Evolutionary conservation across 2,797 vertebrate species (phyloP).

Genomic region (Rhyacichthys aspro): DNA sequence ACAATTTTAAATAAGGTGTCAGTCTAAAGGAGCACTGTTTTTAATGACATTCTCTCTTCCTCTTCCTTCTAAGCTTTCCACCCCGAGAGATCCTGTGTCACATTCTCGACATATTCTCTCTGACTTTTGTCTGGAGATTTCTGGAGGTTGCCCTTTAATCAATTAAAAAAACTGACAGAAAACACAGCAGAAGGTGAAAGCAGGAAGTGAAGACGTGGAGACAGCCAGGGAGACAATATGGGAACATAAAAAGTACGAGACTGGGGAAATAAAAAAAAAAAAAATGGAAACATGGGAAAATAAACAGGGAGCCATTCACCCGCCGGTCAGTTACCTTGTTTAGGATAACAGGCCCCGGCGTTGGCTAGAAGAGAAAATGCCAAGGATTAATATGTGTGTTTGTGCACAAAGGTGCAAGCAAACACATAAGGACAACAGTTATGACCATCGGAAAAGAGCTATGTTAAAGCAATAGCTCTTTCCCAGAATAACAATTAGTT

Average conservation of each 20-base stretch:
- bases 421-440: slow-evolving; percentile 53
- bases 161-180: slow-evolving; percentile 50
- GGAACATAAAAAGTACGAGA: slow-evolving; percentile 43
- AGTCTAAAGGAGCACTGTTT: slow-evolving; percentile 26
- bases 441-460: slow-evolving; percentile 57
- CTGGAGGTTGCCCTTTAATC: slow-evolving; percentile 59
- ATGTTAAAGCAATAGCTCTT: slow-evolving; percentile 57
- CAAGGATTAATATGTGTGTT: slow-evolving; percentile 79
- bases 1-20: slow-evolving; percentile 34
- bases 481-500: slow-evolving; percentile 47
- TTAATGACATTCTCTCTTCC: slow-evolving; percentile 16
- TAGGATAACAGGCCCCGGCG: slow-evolving; percentile 82
- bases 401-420: slow-evolving; percentile 62
- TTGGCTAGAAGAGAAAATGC: slow-evolving; percentile 84
- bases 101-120: slow-evolving; percentile 36
- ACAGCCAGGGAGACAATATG: slow-evolving; percentile 40
- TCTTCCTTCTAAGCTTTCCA: slow-evolving; percentile 19
- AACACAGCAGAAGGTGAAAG: slow-evolving; percentile 51
- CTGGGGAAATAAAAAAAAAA: slow-evolving; percentile 38
- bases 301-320: slow-evolving; percentile 57
- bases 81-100: slow-evolving; percentile 24
- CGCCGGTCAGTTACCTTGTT: slow-evolving; percentile 81
- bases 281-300: slow-evolving; percentile 29
- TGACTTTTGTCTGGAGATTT: slow-evolving; percentile 41
- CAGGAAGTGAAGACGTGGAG: slow-evolving; percentile 33